Evolutionary conservation across 35 echinoderm and acorn worm species (phyloP).

Genomic region (Apostichopus californicus): DNA sequence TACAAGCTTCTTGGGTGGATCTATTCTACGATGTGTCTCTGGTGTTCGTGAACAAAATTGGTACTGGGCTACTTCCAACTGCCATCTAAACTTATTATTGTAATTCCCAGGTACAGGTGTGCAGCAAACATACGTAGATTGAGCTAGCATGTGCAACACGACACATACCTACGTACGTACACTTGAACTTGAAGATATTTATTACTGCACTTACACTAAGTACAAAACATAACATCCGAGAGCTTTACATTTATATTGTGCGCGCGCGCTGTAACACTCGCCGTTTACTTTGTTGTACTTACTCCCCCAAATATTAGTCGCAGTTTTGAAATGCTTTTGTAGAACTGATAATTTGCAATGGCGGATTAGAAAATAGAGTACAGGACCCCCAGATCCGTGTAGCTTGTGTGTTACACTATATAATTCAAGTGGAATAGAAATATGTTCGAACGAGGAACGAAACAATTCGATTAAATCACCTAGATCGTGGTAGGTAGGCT

Average conservation of each 20-base stretch:
- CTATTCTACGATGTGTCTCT: background rate
- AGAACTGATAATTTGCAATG: background rate
- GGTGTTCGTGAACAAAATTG: too few species aligned
- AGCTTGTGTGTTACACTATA: background rate
- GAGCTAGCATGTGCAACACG: background rate
- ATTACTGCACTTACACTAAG: conserved; percentile 6
- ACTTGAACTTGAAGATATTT: background rate
- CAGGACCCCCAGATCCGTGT: background rate
- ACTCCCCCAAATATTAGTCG: background rate
- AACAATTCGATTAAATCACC: too few species aligned
- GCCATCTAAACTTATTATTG: too few species aligned
- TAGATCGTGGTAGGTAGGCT: too few species aligned
- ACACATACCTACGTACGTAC: background rate
- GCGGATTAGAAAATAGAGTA: background rate
- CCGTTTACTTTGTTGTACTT: background rate
- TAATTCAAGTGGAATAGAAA: too few species aligned
- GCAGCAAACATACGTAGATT: background rate
- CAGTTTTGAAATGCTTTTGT: too few species aligned
- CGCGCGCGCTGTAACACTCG: background rate
- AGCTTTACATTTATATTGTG: background rate
- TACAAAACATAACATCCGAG: background rate
- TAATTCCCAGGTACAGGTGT: conserved; percentile 4
- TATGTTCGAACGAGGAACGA: too few species aligned
- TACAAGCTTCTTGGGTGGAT: background rate
- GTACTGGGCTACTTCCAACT: too few species aligned